Base-by-base conservation (phyloP, 2,888 invertebrate genomes). In the Lymantria monacha region DNA sequence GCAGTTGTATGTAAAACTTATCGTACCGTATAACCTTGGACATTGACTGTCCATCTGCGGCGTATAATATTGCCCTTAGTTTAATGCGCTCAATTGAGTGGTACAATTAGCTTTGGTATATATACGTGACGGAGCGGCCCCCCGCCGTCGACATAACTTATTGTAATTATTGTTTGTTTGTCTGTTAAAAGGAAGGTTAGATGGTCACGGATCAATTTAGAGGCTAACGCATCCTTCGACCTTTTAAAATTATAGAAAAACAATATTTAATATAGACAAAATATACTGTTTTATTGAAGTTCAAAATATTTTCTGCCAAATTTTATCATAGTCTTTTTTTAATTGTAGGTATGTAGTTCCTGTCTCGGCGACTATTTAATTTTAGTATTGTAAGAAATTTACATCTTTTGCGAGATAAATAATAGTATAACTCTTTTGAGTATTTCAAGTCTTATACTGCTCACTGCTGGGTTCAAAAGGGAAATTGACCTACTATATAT, bases 51-150 rank as follows among this genome's bases (percentile, higher is more conserved):
- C n/a, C 15, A 44, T 53, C 48, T 57, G 46, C 66, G 53, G 61
- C 67, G 62, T 66, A 67, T 63, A 61, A 64, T 65, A 59, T 63
- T 65, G 55, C 67, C 70, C 66, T 69, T 50, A 51, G 57, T 62
- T 63, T 68, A 66, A 72, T 66, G 61, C 63, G 63, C 51, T 64
- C 70, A 70, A 78, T 76, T 70, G 76, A 78, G 71, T 67, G 72
- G 75, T 64, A 69, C 78, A 78, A 79, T 79, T 79, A 78, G 76
- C 60, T 53, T 44, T 58, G 68, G 66, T 61, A 71, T 66, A 67
- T 68, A 70, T 61, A 55, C 54, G 47, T 47, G 51, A 49, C 51
- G 46, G 51, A 49, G 47, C 42, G 46, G 50, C 64, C 70, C 70
- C 77, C 76, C 59, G 71, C 59, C 60, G 72, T 42, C 63, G 49